Base-by-base conservation (phyloP, 2,797 vertebrate genomes). In the Meriones psammophilus region DNA sequence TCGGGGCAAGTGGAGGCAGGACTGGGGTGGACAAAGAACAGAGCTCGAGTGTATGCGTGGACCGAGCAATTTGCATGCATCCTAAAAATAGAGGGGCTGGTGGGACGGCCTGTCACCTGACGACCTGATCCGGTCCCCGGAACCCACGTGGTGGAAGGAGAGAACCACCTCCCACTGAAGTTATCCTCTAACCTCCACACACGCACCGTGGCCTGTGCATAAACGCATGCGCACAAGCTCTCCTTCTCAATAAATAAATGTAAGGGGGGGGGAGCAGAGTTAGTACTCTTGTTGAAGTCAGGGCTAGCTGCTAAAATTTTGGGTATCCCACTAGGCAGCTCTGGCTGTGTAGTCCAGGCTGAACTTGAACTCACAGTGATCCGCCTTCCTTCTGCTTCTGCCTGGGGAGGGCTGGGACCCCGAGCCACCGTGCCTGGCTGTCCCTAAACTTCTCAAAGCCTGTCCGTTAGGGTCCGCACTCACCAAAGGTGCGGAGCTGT, bases 401-500 rank as follows among this genome's bases (percentile, higher is more conserved):
- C 17, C 15, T 54, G 14, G 22, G 9, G 39, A 74, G 80, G 60
- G 36, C 26, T 84, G 39, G 17, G 81, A 84, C 39, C 26, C 15
- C 30, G 71, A n/a, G 12, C n/a, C n/a, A 42, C 68, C 42, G 50
- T 7, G 30, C 73, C 39, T 26, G 58, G 28, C 26, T 79, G 64
- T 64, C 89, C 89, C 50, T 87, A 30, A 69, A 92, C 7, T 84
- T 92, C 80, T 92, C 78, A 50, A 77, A 79, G 56, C 30, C 14
- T 1, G 46, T 20, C 87, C 8, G 14, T 56, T 10, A 39, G 26
- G 26, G 62, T n/a, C 18, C 28, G n/a, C n/a, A 93, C 97, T 98
- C 87, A 98, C 98, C 92, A 79, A 97, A 97, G 17, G 97, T 97
- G 58, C 94, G 96, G 85, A 98, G 97, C 79, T 96, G 77, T 95